Evolutionary conservation across 2,888 invertebrate species (phyloP), one percentile per base, ranked within the genome.

Genomic region (Trichopria drosophilae): DNA sequence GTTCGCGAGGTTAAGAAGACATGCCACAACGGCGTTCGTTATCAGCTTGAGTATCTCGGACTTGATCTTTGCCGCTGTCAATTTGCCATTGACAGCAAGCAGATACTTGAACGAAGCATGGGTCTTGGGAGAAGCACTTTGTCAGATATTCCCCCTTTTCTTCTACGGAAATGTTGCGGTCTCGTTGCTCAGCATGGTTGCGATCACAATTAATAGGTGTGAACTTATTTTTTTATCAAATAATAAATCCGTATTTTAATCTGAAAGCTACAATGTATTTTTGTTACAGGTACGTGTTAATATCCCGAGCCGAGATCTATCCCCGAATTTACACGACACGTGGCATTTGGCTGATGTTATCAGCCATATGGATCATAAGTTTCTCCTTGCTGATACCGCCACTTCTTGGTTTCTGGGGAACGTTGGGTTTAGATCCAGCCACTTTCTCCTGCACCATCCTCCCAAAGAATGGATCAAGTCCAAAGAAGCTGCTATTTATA

Each of bases 361-460:
- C 86, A 13, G 81, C 84, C 52, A 86, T 90, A 54, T 94, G 93
- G 93, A 77, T 82, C 10, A 81, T 91, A 3, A 78, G 65, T 72
- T 75, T 78, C 57, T 63, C 71, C 0, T 76, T 80, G 19, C 77
- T 91, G 81, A 75, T 90, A 18, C 91, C 90, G 4, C 88, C 93
- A 0, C 78, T 91, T 16, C 75, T 90, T 7, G 91, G 87, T 43
- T 77, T 89, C 13, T 93, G 93, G 93, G 93, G 93, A 12, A 84
- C 82, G 61, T 80, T 94, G 55, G 93, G 93, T 0, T 77, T 92
- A 26, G 87, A 92, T 62, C 79, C 82, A 20, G 80, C 82, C 15
- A 90, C 92, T 2, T 93, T 93, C 73, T 93, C 93, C 0, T 94
- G 94, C 75, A 94, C 93, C 16, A 92, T 93, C 61, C 79, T 93